Percentiles rank a stretch among this genome's conserved stretches.
Evolutionary conservation across 2,888 invertebrate species (phyloP).

Genomic region (Corythucha ciliata): DNA sequence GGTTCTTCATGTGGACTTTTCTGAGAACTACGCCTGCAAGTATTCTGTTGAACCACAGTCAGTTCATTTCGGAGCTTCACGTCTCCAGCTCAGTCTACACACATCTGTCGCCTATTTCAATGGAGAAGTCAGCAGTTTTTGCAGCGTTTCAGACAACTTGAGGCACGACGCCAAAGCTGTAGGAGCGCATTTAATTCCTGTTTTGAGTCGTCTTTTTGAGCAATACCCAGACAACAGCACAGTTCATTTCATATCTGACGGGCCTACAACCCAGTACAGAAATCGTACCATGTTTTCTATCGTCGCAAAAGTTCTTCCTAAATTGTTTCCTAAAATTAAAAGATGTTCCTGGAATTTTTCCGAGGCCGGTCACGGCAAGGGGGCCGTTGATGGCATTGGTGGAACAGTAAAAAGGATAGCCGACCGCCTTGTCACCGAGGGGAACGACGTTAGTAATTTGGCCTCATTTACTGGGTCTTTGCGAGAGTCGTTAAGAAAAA

Average conservation of each 20-base stretch:
- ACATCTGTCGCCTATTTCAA: no score
- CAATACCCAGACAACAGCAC: slow-evolving; percentile 9
- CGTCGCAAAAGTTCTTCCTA: slow-evolving; percentile 2
- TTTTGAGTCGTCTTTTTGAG: slow-evolving; percentile 8
- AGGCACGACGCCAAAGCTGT: slow-evolving; percentile 19
- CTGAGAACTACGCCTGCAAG: no score
- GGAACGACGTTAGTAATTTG: neutral
- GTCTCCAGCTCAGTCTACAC: no score
- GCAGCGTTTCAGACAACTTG: slow-evolving; percentile 17
- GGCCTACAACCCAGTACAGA: slow-evolving; percentile 20
- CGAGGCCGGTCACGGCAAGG: slow-evolving; percentile 20
- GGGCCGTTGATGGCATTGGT: no score
- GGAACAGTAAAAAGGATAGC: slow-evolving; percentile 20
- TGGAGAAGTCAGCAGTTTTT: no score
- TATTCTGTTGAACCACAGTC: no score
- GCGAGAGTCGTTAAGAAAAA: neutral
- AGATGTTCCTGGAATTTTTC: slow-evolving; percentile 15
- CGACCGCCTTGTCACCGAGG: slow-evolving; percentile 3
- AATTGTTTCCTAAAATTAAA: neutral
- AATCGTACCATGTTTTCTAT: slow-evolving; percentile 10
- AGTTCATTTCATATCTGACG: slow-evolving; percentile 20
- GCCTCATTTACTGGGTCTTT: neutral
- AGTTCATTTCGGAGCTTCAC: no score
- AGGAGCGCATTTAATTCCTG: slow-evolving; percentile 21
- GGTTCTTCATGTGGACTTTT: no score